Evolutionary conservation across 2,797 vertebrate genomes (phyloP).

Genomic region (Pristis pectinata): DNA sequence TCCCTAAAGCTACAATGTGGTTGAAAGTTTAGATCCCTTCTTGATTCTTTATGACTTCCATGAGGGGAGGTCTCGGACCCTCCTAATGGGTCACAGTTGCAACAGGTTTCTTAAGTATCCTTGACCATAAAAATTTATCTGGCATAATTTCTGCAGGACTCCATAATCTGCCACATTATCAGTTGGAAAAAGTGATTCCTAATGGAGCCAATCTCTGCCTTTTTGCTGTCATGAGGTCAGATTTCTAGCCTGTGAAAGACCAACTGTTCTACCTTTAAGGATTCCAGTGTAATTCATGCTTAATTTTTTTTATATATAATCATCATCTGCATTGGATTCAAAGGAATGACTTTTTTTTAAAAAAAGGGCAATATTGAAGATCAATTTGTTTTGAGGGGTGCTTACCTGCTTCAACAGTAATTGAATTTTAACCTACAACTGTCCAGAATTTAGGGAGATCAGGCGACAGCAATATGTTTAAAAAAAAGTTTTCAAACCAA

Average conservation of each 20-base stretch:
- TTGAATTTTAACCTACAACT: neutral
- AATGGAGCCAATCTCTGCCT: neutral
- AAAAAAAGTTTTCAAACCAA: neutral
- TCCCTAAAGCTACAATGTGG: neutral
- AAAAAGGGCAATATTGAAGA: neutral
- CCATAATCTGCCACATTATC: neutral
- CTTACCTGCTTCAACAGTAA: neutral
- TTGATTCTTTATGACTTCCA: neutral
- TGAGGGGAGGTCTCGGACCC: neutral
- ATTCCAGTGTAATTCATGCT: neutral
- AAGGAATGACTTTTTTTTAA: neutral
- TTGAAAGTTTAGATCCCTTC: neutral
- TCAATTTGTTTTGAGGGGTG: neutral
- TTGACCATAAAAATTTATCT: neutral
- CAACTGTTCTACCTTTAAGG: neutral
- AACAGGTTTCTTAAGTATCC: neutral
- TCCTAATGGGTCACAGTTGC: neutral
- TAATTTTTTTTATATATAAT: neutral
- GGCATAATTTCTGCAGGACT: neutral
- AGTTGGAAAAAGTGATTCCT: neutral
- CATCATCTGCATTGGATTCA: neutral
- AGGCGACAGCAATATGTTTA: neutral
- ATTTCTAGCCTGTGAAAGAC: neutral
- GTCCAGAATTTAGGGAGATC: neutral
- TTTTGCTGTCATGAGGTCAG: neutral